A percentile compares a stretch with the other conserved stretches of the same genome.
Evolutionary conservation across 2,113 vertebrate genomes (phyloP).

Genomic region (Equus quagga): DNA sequence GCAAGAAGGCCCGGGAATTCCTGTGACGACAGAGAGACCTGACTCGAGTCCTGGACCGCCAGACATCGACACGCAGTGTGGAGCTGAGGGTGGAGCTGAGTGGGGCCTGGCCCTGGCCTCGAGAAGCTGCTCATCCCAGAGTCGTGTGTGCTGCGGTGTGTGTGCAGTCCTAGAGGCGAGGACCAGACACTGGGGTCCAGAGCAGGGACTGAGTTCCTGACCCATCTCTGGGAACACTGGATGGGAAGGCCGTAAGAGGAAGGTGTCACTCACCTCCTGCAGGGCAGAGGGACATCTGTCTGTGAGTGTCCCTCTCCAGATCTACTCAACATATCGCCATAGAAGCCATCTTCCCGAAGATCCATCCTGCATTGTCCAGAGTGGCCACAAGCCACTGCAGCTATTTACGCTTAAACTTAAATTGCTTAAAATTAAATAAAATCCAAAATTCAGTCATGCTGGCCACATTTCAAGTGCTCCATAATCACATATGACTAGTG

Average conservation of each 20-base stretch:
- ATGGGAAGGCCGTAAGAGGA: not conserved
- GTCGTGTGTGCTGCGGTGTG: too few species aligned
- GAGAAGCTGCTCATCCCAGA: not conserved
- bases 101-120: not conserved
- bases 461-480: not conserved
- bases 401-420: not conserved
- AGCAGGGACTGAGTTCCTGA: not conserved
- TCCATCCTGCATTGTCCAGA: not conserved
- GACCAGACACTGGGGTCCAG: not conserved
- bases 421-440: not conserved
- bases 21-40: not conserved
- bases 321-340: fast-evolving
- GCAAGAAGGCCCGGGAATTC: not conserved
- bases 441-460: not conserved
- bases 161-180: not conserved
- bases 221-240: fast-evolving
- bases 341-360: not conserved
- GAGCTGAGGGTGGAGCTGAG: too few species aligned
- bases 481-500: not conserved
- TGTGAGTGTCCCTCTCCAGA: not conserved
- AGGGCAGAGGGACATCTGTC: not conserved
- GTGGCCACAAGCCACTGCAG: not conserved
- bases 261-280: not conserved
- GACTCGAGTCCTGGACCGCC: not conserved
- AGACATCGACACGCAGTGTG: fast-evolving